These are phyloP conservation scores for Panthera uncia DNA, from an alignment of 2,113 vertebrate genomes.

Conservation along the genomic window DNA sequence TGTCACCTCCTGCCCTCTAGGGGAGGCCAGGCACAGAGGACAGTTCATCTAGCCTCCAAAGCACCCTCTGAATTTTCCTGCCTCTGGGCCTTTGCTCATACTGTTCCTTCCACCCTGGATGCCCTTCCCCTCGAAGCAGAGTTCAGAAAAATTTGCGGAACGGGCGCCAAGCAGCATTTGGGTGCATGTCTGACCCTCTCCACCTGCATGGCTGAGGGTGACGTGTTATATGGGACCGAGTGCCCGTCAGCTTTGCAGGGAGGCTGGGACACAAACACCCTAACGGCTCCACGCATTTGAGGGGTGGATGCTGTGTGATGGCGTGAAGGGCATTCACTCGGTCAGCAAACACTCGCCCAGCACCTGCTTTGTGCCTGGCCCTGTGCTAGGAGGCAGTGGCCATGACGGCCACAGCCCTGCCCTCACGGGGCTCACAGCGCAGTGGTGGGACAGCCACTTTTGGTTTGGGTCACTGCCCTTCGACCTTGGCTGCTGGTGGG, in stretches of 20 bases:
- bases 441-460: background rate
- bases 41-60: background rate
- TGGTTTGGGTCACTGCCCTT: background rate
- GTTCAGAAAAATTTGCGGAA: background rate
- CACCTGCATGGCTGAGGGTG: no score
- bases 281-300: no score
- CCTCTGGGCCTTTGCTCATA: background rate
- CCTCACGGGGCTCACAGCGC: background rate
- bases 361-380: background rate
- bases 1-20: background rate
- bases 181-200: background rate
- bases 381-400: background rate
- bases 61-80: background rate
- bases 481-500: no score
- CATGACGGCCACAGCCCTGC: background rate
- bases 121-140: background rate
- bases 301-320: background rate
- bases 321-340: background rate
- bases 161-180: background rate
- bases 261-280: background rate
- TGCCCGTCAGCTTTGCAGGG: background rate
- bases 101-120: background rate
- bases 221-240: background rate
- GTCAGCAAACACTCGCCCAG: background rate
- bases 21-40: background rate